phyloP scores from a whole-genome alignment of 2,888 invertebrate species.

The Gibbula magus region DNA sequence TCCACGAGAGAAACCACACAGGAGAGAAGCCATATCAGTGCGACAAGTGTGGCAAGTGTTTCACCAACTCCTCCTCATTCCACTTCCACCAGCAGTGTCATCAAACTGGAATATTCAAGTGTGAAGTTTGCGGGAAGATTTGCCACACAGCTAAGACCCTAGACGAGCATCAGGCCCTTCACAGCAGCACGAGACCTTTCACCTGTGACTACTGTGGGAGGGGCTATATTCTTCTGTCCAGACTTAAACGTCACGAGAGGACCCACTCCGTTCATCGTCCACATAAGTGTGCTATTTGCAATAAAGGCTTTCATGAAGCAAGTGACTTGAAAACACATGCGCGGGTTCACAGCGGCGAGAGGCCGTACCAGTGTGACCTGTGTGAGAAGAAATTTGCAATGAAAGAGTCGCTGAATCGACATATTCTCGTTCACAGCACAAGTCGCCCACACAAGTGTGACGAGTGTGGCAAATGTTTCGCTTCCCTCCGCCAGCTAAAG shows the following conservation, averaged over 20 bases:
- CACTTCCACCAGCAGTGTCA: background rate
- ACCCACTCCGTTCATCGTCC: background rate
- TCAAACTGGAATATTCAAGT: background rate
- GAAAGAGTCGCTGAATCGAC: background rate
- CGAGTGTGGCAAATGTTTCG: slow-evolving; percentile 3
- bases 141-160: background rate
- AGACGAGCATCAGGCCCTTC: background rate
- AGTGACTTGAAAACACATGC: background rate
- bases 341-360: background rate
- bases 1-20: background rate
- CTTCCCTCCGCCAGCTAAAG: background rate
- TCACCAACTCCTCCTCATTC: slow-evolving; percentile 2
- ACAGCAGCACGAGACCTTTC: background rate
- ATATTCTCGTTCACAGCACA: background rate
- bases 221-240: background rate
- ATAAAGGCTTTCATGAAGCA: background rate
- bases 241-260: background rate
- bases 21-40: slow-evolving; percentile 8
- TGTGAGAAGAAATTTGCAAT: background rate
- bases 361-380: background rate
- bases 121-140: background rate
- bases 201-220: background rate
- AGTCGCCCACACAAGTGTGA: background rate
- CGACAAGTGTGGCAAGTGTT: background rate
- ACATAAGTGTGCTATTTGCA: slow-evolving; percentile 24